A percentile compares a stretch with the other conserved stretches of the same genome.
These are phyloP conservation scores for Ginglymostoma cirratum DNA, from an alignment of 2,113 vertebrate genomes.

Conservation along the genomic window DNA sequence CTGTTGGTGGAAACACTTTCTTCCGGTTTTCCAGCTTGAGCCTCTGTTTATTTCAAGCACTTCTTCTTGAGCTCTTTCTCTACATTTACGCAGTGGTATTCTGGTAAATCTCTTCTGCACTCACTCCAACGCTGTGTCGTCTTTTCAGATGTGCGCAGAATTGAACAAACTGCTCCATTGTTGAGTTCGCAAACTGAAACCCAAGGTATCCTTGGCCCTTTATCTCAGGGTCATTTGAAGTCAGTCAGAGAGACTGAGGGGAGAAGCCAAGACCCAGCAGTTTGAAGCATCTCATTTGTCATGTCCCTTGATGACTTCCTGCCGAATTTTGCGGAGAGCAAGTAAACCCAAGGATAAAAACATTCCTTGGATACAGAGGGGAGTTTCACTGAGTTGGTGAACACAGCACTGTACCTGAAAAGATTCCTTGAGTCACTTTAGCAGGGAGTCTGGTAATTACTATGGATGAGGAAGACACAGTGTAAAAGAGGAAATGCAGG, in stretches of 20 bases:
- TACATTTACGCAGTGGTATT: background rate
- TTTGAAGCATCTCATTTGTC: background rate
- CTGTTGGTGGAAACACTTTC: background rate
- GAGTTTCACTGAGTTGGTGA: no score
- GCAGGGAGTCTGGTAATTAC: no score
- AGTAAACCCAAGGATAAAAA: no score
- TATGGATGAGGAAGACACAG: no score
- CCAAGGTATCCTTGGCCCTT: background rate
- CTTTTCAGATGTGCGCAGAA: background rate
- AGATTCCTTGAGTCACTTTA: no score
- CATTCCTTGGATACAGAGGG: no score
- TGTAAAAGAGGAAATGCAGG: no score
- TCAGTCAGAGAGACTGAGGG: background rate
- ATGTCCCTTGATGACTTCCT: background rate
- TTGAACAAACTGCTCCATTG: background rate
- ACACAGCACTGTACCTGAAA: no score
- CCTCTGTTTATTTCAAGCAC: background rate
- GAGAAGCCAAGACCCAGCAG: background rate
- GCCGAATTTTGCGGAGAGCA: no score
- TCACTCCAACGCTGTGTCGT: background rate
- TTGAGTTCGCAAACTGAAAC: background rate
- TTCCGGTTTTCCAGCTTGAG: background rate
- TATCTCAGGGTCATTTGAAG: background rate
- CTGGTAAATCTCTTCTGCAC: background rate
- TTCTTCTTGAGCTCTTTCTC: background rate